Percentiles rank a stretch among this genome's conserved stretches.
phyloP scores from a whole-genome alignment of 2,888 invertebrate species.

The Harpalus rubripes region DNA sequence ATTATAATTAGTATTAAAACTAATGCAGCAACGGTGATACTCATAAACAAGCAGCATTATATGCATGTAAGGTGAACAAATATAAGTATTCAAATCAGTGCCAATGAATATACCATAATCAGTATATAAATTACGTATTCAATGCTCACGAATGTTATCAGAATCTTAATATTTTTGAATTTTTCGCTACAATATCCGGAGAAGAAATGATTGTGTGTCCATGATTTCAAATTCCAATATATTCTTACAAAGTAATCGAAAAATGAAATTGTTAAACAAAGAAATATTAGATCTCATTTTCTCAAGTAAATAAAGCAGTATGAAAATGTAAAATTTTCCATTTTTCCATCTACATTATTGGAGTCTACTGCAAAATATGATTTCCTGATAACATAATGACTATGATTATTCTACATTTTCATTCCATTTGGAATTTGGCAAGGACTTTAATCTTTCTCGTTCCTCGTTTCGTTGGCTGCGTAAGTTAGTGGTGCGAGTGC shows the following conservation, averaged over 20 bases:
- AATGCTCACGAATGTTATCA: too few species aligned
- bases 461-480: neutral
- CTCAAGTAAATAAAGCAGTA: neutral
- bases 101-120: too few species aligned
- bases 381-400: neutral
- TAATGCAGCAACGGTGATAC: too few species aligned
- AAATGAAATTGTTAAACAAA: neutral
- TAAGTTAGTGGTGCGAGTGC: constrained; percentile 6
- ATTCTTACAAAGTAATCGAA: neutral
- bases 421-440: neutral
- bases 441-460: neutral
- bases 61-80: too few species aligned
- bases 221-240: neutral
- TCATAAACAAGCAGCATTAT: too few species aligned
- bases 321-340: neutral
- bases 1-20: too few species aligned
- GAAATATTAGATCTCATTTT: neutral
- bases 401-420: neutral
- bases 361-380: neutral
- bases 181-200: neutral
- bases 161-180: too few species aligned
- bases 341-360: too few species aligned
- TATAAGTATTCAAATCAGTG: too few species aligned
- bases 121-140: too few species aligned
- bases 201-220: neutral